A percentile compares a stretch with the other conserved stretches of the same genome.
Evolutionary conservation across 2,797 vertebrate genomes (phyloP).

Genomic region (Alosa sapidissima): DNA sequence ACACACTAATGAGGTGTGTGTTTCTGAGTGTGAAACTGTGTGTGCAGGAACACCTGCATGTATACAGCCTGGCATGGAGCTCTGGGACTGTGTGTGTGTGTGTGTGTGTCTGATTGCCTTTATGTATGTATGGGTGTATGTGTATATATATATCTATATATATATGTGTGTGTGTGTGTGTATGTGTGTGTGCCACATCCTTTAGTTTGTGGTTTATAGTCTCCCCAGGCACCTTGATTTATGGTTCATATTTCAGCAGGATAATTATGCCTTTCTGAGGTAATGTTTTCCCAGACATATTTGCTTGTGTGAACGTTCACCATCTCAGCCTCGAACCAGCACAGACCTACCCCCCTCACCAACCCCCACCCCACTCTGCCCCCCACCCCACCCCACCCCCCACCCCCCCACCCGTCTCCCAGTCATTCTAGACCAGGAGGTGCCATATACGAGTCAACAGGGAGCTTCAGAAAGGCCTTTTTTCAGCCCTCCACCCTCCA

Average conservation of each 20-base stretch:
- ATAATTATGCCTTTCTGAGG: constrained; percentile 60
- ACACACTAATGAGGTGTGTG: constrained; percentile 17
- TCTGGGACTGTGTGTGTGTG: constrained; percentile 32
- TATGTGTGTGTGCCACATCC: constrained; percentile 56
- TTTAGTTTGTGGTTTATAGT: constrained; percentile 49
- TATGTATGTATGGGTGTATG: constrained; percentile 28
- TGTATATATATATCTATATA: constrained; percentile 42
- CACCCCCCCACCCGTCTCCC: not conserved
- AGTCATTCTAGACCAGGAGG: constrained; percentile 33
- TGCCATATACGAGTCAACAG: constrained; percentile 47
- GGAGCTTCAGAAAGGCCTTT: constrained; percentile 36
- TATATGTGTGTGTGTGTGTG: constrained; percentile 38
- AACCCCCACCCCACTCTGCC: not conserved
- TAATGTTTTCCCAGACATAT: constrained; percentile 60
- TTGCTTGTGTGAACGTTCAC: constrained; percentile 51
- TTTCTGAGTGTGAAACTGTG: constrained; percentile 16
- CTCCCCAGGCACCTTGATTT: constrained; percentile 58
- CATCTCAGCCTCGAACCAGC: constrained; percentile 23
- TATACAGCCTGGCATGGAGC: constrained; percentile 18
- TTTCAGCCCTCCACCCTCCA: not conserved
- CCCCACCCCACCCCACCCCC: not conserved
- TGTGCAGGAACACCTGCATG: constrained; percentile 24
- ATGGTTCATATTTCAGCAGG: constrained; percentile 63
- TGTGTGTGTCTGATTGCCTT: constrained; percentile 30
- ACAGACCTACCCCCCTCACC: not conserved